Conservation (phyloP, 1,140 invertebrate genomes). For the Aleiodes sp. region DNA sequence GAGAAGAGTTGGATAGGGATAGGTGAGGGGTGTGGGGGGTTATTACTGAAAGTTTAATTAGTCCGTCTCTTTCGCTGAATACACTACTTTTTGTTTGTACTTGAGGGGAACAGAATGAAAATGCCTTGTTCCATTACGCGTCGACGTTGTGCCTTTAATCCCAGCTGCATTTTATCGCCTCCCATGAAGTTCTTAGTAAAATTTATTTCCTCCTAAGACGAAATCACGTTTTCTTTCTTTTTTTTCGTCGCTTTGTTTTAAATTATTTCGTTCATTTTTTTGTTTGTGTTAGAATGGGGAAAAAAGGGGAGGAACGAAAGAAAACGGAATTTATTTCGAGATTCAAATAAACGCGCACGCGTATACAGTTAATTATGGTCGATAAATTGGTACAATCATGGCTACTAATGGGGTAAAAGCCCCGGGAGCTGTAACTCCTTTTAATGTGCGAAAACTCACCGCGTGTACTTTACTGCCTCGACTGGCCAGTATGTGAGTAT, state of each 20-base stretch:
- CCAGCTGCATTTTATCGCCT: conserved; percentile 22
- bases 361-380: conserved; percentile 12
- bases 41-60: conserved; percentile 25
- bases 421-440: conserved; percentile 26
- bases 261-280: no score
- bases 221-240: conserved; percentile 35
- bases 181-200: background rate
- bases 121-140: conserved; percentile 19
- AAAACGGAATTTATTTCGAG: background rate
- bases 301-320: background rate
- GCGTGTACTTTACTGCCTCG: conserved; percentile 24
- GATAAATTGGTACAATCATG: conserved; percentile 33
- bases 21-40: background rate
- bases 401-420: conserved; percentile 29
- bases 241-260: background rate
- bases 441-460: conserved; percentile 32
- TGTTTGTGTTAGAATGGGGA: background rate
- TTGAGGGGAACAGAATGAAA: background rate
- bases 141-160: conserved; percentile 22
- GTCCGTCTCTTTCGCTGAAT: conserved; percentile 8
- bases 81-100: background rate
- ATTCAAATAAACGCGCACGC: conserved; percentile 12
- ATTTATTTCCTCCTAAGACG: background rate
- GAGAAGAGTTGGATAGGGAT: background rate
- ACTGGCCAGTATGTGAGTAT: conserved; percentile 36